Conservation (phyloP, 2,888 invertebrate species). For the Idaea dimidiata region DNA sequence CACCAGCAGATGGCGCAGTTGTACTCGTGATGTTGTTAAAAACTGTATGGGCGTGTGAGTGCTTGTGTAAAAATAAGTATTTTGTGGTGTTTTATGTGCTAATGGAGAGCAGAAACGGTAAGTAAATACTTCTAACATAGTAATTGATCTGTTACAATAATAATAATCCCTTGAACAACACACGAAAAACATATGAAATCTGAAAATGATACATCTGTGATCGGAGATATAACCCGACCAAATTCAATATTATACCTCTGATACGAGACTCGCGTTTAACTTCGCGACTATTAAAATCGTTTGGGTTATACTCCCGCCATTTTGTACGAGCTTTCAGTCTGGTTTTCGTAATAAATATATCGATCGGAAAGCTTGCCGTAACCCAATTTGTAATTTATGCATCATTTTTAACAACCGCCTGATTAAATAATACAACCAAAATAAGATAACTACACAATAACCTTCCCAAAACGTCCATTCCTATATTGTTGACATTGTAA, state of each 20-base stretch:
- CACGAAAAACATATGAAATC: slow-evolving; percentile 61
- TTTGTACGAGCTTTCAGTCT: slow-evolving; percentile 76
- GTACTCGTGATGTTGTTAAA: slow-evolving; percentile 77
- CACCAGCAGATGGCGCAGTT: slow-evolving; percentile 78
- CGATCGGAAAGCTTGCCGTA: slow-evolving; percentile 68
- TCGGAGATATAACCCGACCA: slow-evolving; percentile 67
- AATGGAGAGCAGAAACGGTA: slow-evolving; percentile 68
- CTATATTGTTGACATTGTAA: slow-evolving; percentile 58
- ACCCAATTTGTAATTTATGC: slow-evolving; percentile 52
- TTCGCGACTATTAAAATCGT: slow-evolving; percentile 47
- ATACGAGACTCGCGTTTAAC: slow-evolving; percentile 20
- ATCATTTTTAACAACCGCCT: slow-evolving; percentile 20
- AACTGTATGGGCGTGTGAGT: slow-evolving; percentile 78
- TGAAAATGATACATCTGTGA: slow-evolving; percentile 72
- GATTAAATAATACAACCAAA: not conserved
- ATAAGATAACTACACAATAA: not conserved
- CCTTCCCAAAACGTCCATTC: not conserved
- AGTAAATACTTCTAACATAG: slow-evolving; percentile 50
- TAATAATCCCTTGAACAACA: slow-evolving; percentile 46
- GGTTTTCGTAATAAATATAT: slow-evolving; percentile 73
- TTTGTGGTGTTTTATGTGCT: slow-evolving; percentile 71
- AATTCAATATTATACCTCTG: slow-evolving; percentile 36
- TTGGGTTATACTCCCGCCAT: slow-evolving; percentile 72
- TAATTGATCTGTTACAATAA: slow-evolving; percentile 29
- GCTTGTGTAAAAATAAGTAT: slow-evolving; percentile 76